Conservation (phyloP, 1,140 invertebrate species). For the Tetramorium parvispinum region DNA sequence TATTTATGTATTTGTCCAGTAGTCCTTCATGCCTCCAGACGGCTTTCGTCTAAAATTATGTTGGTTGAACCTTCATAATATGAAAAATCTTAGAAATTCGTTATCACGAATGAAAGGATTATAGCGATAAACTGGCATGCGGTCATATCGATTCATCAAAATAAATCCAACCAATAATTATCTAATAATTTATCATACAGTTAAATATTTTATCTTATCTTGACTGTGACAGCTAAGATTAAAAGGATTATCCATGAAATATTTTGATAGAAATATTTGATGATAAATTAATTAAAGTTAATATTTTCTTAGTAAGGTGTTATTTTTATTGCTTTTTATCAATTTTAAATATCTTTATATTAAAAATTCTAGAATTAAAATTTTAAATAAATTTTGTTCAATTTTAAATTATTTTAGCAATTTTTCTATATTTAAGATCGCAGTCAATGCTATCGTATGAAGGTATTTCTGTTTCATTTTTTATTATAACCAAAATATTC, state of each 20-base stretch:
- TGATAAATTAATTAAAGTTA: not conserved
- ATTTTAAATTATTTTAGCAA: not conserved
- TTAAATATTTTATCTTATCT: slow-evolving; percentile 14
- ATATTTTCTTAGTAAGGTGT: not conserved
- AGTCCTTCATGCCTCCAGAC: not conserved
- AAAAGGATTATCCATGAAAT: not conserved
- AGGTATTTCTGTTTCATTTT: slow-evolving; percentile 21
- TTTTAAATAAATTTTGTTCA: not conserved
- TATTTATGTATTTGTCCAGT: slow-evolving; percentile 31
- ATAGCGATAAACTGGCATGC: not conserved
- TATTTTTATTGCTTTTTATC: not conserved
- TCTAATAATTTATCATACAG: not conserved
- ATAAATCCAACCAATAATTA: not conserved
- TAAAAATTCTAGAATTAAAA: not conserved
- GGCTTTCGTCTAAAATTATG: not conserved
- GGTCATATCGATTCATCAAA: not conserved
- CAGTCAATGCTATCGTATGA: not conserved
- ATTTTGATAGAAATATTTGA: too few species aligned
- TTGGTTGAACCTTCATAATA: slow-evolving; percentile 6
- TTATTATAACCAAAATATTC: slow-evolving; percentile 20
- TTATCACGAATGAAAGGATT: not conserved
- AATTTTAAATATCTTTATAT: not conserved
- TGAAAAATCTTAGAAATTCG: slow-evolving; percentile 23
- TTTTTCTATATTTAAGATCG: not conserved
- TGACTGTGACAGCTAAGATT: not conserved